Conservation (phyloP, 2,888 invertebrate genomes). For the Drosophila setosimentum region DNA sequence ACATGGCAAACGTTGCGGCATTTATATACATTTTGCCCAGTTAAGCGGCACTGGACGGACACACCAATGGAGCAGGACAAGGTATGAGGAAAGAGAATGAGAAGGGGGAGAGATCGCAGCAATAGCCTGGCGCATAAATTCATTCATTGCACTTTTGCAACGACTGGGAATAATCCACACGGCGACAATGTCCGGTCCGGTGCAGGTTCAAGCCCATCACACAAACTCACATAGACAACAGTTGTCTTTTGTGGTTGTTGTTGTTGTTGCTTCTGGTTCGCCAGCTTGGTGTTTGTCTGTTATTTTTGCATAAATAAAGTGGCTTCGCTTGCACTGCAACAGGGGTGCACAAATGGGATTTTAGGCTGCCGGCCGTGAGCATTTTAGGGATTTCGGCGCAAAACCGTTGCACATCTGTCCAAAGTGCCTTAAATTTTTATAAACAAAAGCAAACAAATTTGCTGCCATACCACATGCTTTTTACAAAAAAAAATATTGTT, state of each 20-base stretch:
- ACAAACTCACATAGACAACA: slow-evolving; percentile 41
- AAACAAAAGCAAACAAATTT: slow-evolving; percentile 79
- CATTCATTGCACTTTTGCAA: slow-evolving; percentile 80
- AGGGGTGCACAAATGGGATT: slow-evolving; percentile 73
- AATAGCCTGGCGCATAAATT: slow-evolving; percentile 66
- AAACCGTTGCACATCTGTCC: slow-evolving; percentile 52
- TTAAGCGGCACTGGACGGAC: slow-evolving; percentile 54
- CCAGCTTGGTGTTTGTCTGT: slow-evolving; percentile 65
- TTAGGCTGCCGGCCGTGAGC: slow-evolving; percentile 55
- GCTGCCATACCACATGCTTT: slow-evolving; percentile 56
- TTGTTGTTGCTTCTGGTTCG: slow-evolving; percentile 34
- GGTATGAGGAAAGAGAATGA: neutral
- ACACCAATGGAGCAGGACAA: slow-evolving; percentile 2
- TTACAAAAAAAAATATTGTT: slow-evolving; percentile 39
- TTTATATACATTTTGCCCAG: slow-evolving; percentile 73
- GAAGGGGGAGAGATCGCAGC: slow-evolving; percentile 16
- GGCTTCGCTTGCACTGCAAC: slow-evolving; percentile 37
- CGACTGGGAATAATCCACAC: slow-evolving; percentile 81
- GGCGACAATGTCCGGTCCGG: slow-evolving; percentile 72
- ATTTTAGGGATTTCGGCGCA: slow-evolving; percentile 65
- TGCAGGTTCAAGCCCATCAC: slow-evolving; percentile 39
- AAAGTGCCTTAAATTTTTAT: slow-evolving; percentile 81
- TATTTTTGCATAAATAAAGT: slow-evolving; percentile 80
- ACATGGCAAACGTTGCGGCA: slow-evolving; percentile 68
- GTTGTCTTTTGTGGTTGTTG: slow-evolving; percentile 56